phyloP scores from a whole-genome alignment of 1,140 invertebrate species.

The Neotoxoptera formosana region DNA sequence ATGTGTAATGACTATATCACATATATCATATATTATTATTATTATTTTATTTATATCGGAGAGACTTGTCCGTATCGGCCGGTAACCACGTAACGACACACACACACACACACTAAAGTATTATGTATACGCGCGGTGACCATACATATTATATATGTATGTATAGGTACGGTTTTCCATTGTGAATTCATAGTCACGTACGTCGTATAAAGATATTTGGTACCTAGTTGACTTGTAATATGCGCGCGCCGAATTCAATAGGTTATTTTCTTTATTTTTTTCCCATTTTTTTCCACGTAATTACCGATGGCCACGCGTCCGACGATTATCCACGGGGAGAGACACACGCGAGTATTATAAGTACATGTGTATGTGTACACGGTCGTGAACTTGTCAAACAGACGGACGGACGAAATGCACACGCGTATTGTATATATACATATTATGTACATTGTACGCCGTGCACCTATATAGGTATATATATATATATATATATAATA shows the following conservation, averaged over 20 bases:
- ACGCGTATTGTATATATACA: not conserved
- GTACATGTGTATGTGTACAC: not conserved
- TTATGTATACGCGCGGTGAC: not conserved
- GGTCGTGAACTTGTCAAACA: constrained; percentile 54
- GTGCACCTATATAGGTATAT: too few species aligned
- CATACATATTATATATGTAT: not conserved
- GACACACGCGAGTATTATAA: not conserved
- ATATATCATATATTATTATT: not conserved
- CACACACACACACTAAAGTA: not conserved
- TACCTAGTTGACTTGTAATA: constrained; percentile 40
- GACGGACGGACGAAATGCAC: constrained; percentile 25
- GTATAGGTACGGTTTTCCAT: constrained; percentile 26
- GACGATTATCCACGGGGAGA: constrained; percentile 55
- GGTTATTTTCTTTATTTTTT: constrained; percentile 42
- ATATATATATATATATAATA: too few species aligned
- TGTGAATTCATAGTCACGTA: constrained; percentile 53
- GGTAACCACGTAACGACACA: not conserved
- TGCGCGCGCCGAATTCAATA: constrained; percentile 51
- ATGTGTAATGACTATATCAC: constrained; percentile 14
- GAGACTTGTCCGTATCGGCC: not conserved
- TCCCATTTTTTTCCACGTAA: constrained; percentile 28
- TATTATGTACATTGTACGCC: too few species aligned
- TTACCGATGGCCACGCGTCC: constrained; percentile 56
- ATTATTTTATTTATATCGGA: not conserved
- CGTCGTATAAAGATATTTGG: constrained; percentile 53